These are phyloP conservation scores for Pseudoatta argentina DNA, from an alignment of 1,140 invertebrate species.

Conservation along the genomic window DNA sequence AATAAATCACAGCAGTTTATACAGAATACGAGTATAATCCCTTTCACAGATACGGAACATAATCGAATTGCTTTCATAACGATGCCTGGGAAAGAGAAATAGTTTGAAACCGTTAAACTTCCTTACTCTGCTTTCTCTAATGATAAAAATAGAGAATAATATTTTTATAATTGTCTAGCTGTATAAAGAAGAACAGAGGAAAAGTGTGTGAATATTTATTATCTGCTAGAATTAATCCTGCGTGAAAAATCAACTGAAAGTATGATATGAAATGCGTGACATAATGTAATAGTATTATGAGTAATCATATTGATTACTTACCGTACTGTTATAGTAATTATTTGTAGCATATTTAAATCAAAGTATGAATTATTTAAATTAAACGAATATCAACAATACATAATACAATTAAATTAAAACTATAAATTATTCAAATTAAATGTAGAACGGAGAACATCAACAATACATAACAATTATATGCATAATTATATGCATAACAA, in stretches of 20 bases:
- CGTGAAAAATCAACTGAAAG: neutral
- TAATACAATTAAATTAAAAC: neutral
- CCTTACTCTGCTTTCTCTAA: conserved; percentile 41
- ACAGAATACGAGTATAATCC: conserved; percentile 40
- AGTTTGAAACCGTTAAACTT: conserved; percentile 44
- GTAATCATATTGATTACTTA: neutral
- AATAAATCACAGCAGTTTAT: conserved; percentile 73
- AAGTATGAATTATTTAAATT: conserved; percentile 11
- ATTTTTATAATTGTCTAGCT: neutral
- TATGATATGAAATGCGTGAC: conserved; percentile 2
- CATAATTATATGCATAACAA: neutral
- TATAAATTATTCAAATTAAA: neutral
- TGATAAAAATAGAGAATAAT: conserved; percentile 20
- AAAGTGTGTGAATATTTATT: conserved; percentile 4
- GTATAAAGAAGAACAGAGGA: neutral
- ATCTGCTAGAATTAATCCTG: conserved; percentile 1
- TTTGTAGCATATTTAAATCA: neutral
- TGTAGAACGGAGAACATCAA: neutral
- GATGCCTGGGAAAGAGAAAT: conserved; percentile 30
- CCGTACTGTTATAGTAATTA: neutral
- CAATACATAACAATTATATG: conserved; percentile 15
- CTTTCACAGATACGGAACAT: conserved; percentile 41
- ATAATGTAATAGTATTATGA: conserved; percentile 13
- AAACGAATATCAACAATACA: neutral
- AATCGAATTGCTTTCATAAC: conserved; percentile 60